Evolutionary conservation across 2,797 vertebrate species (phyloP), one percentile per base, ranked within the genome.

Genomic region (Serranus cabrilla): DNA sequence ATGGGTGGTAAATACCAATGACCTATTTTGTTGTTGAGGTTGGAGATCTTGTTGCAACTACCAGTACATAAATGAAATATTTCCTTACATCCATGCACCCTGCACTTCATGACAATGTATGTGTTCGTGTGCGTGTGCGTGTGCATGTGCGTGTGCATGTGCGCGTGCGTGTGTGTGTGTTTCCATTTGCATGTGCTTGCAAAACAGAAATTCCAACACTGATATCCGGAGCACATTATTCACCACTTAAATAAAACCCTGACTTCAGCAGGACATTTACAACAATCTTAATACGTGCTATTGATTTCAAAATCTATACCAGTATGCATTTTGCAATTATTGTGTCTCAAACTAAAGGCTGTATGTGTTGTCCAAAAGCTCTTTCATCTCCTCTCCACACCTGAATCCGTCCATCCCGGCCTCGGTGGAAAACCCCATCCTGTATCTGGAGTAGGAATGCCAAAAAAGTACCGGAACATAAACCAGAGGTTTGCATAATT

Each of bases 401-500:
- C 43, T 37, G 40, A 18, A 71, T 79, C 21, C 54, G 39, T 76
- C 23, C 23, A 57, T 59, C 37, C 27, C 21, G 34, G 64, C n/a
- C n/a, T 73, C 37, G 23, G 54, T 61, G 65, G 72, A 75, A 80
- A 85, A 66, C 39, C 50, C 59, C 54, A 43, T 84, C 62, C 68
- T 2, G 10, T 45, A 49, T 67, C 60, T 66, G 50, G 52, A 69
- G 72, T 17, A 52, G 72, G 62, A 86, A 79, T 45, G 90, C 92
- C 88, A 91, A 85, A 83, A 91, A 89, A 91, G 71, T 77, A 76
- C 68, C 14, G 65, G 84, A 89, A 84, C 89, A 89, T 93, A 93
- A 93, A 93, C 82, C 73, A 91, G 66, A 84, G 82, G 91, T 96
- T 96, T 96, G 94, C 95, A 96, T 96, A 96, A 95, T 94, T 95